phyloP scores from a whole-genome alignment of 1,140 invertebrate species.

The Drosophila burlai region DNA sequence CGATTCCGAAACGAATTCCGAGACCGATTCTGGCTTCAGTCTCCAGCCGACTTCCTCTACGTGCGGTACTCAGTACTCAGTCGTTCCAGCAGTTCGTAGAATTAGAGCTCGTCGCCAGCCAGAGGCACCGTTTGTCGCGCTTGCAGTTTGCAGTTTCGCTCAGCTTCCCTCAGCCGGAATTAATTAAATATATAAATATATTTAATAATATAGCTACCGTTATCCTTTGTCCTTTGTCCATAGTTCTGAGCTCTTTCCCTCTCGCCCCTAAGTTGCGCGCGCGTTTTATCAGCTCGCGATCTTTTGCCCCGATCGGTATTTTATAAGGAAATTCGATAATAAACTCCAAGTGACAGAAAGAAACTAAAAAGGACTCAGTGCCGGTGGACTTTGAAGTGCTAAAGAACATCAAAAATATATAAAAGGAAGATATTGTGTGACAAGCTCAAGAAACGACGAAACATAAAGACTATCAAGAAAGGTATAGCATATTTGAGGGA shows the following conservation, averaged over 20 bases:
- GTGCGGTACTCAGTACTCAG: slow-evolving; percentile 62
- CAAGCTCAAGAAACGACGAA: background rate
- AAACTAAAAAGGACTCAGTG: background rate
- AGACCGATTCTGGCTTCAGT: slow-evolving; percentile 63
- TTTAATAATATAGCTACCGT: background rate
- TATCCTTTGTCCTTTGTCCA: slow-evolving; percentile 2
- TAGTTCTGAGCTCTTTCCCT: background rate
- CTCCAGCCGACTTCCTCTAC: slow-evolving; percentile 74
- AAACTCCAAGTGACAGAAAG: slow-evolving; percentile 3
- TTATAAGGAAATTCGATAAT: background rate
- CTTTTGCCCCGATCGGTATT: slow-evolving; percentile 23
- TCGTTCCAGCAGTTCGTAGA: slow-evolving; percentile 40
- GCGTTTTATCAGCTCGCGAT: slow-evolving; percentile 44
- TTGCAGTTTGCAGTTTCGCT: slow-evolving; percentile 42
- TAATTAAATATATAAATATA: background rate
- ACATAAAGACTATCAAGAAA: slow-evolving; percentile 7
- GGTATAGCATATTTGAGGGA: slow-evolving; percentile 5
- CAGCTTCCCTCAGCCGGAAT: slow-evolving; percentile 28
- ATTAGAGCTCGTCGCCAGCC: slow-evolving; percentile 42
- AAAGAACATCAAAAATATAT: background rate
- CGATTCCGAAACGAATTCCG: slow-evolving; percentile 22
- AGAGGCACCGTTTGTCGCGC: slow-evolving; percentile 48
- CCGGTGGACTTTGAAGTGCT: slow-evolving; percentile 38
- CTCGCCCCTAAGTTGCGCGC: slow-evolving; percentile 63
- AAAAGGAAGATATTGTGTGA: slow-evolving; percentile 3